Percentiles rank a stretch among this genome's conserved stretches.
Conservation (phyloP, 1,140 invertebrate species). For the Drosophila micromelanica region DNA sequence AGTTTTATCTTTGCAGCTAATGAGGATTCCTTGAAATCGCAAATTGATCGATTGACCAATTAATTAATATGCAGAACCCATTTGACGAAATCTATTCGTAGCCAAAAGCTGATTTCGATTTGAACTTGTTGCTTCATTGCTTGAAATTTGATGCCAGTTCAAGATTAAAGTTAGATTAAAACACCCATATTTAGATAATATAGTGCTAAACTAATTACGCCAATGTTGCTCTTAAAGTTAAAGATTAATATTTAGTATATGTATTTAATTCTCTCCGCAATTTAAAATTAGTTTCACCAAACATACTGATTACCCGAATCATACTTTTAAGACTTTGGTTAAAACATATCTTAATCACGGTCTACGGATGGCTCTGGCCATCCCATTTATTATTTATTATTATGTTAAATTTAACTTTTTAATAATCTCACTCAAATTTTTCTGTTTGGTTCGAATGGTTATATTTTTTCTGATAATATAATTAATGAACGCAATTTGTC, state of each 20-base stretch:
- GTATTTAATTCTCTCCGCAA: too few relatives aligned
- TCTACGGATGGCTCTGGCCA: too few relatives aligned
- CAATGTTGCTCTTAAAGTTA: not conserved
- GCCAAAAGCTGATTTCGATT: not conserved
- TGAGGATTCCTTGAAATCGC: constrained; percentile 36
- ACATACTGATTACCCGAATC: too few relatives aligned
- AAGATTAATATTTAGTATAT: too few relatives aligned
- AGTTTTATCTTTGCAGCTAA: constrained; percentile 34
- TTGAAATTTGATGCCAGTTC: not conserved
- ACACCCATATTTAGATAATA: not conserved
- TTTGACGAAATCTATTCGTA: constrained; percentile 9
- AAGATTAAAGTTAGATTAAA: not conserved
- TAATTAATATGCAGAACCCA: constrained; percentile 23
- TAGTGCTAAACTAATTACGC: not conserved
- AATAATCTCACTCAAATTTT: constrained; percentile 1
- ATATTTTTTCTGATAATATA: constrained; percentile 8
- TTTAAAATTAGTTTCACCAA: too few relatives aligned
- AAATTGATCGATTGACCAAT: constrained; percentile 34
- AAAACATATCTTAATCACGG: too few relatives aligned
- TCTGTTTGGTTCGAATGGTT: not conserved
- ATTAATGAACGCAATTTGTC: constrained; percentile 51
- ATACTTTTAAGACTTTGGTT: too few relatives aligned
- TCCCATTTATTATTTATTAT: too few relatives aligned
- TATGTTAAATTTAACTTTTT: not conserved
- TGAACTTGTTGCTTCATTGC: not conserved